These are phyloP conservation scores for Porites lobata DNA, from an alignment of 92 coral and sea anemone genomes.

Conservation along the genomic window DNA sequence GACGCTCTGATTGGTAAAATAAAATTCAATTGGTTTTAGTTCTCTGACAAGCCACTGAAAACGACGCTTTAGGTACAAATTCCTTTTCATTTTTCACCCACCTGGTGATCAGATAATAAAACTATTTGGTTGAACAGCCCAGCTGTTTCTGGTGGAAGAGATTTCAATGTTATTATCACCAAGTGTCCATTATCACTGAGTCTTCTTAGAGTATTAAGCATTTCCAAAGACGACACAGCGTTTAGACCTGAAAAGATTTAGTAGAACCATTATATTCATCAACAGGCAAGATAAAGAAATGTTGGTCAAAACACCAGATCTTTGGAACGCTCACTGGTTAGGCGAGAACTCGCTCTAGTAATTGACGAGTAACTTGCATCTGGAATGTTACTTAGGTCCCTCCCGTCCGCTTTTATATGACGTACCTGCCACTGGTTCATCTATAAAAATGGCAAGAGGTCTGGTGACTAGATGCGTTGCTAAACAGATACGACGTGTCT, in stretches of 20 bases:
- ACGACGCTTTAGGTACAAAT: too few relatives aligned
- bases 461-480: conserved; percentile 55
- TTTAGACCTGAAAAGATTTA: conserved; percentile 13
- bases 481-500: conserved; percentile 55
- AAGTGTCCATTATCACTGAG: conserved; percentile 23
- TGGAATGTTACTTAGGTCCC: background rate
- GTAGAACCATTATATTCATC: background rate
- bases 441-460: conserved; percentile 61
- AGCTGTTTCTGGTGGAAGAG: conserved; percentile 8
- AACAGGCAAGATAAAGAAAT: too few relatives aligned
- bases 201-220: conserved; percentile 7
- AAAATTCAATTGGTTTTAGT: too few relatives aligned
- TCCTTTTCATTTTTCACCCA: background rate
- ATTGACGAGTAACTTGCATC: background rate
- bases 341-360: too few relatives aligned
- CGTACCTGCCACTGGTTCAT: conserved; percentile 71
- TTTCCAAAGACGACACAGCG: conserved; percentile 9
- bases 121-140: conserved; percentile 18
- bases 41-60: too few relatives aligned
- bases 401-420: background rate
- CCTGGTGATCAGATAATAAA: conserved; percentile 32
- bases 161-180: conserved; percentile 20
- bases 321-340: too few relatives aligned
- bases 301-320: background rate
- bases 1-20: too few relatives aligned